Conservation (phyloP, 2,113 vertebrate genomes). For the Pseudopipra pipra region DNA sequence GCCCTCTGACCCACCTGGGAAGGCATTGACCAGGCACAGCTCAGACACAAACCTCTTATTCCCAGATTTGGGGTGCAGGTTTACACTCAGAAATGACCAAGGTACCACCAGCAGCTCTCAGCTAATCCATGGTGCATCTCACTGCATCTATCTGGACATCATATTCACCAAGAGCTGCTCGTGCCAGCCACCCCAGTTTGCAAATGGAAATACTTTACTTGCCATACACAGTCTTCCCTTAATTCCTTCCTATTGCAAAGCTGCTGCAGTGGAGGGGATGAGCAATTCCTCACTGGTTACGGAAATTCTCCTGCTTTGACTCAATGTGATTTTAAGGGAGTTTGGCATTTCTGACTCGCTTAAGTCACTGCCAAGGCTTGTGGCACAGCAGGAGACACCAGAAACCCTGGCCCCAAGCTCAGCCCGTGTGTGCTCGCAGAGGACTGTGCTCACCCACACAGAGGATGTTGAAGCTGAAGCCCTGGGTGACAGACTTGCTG, state of each 20-base stretch:
- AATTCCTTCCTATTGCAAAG: not conserved
- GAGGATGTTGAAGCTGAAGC: conserved; percentile 99
- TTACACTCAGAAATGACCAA: not conserved
- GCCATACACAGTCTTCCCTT: not conserved
- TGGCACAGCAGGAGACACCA: not conserved
- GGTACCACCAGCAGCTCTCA: not conserved
- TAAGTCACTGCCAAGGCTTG: accelerated
- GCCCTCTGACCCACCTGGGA: not conserved
- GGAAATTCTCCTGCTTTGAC: not conserved
- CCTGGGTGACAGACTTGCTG: conserved; percentile 97
- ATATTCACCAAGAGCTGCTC: not conserved
- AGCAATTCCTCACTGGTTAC: not conserved
- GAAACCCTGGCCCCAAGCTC: not conserved
- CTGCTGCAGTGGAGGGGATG: not conserved
- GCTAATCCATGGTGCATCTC: not conserved
- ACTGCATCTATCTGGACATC: not conserved
- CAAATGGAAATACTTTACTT: not conserved
- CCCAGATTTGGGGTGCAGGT: not conserved
- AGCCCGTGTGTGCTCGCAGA: not conserved
- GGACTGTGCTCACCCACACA: conserved; percentile 89
- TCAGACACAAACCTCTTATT: not conserved
- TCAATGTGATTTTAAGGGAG: not conserved
- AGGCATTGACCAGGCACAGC: not conserved
- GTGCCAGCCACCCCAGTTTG: not conserved
- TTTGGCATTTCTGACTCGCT: not conserved